These are phyloP conservation scores for Oscheius onirici DNA, from an alignment of 2,888 invertebrate genomes.

Conservation along the genomic window DNA sequence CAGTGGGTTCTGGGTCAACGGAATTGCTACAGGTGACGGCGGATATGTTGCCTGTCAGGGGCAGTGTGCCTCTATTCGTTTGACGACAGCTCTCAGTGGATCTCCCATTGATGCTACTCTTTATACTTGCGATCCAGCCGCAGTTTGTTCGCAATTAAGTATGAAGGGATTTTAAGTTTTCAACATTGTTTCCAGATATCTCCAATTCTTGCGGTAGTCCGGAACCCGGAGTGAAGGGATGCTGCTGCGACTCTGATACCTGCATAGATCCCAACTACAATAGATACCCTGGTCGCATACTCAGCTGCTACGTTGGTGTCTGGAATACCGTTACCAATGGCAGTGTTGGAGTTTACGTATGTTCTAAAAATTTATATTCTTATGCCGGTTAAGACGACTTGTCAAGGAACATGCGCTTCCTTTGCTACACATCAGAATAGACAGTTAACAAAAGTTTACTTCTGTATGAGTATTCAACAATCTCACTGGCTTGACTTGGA, in stretches of 20 bases:
- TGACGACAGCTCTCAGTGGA: constrained; percentile 39
- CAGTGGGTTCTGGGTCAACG: constrained; percentile 50
- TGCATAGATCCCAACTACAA: constrained; percentile 50
- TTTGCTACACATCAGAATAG: too few species aligned
- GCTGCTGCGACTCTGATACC: constrained; percentile 50
- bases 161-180: too few species aligned
- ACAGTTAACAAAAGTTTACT: too few species aligned
- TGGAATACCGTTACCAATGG: constrained; percentile 44
- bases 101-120: constrained; percentile 33
- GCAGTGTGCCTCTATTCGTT: constrained; percentile 43
- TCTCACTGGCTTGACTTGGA: constrained; percentile 27
- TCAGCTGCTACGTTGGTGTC: constrained; percentile 47
- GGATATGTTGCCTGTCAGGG: constrained; percentile 42
- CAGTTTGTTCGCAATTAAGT: constrained; percentile 40
- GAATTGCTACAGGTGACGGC: constrained; percentile 32
- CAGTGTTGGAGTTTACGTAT: constrained; percentile 36
- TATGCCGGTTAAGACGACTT: too few species aligned
- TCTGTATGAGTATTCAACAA: too few species aligned
- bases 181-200: neutral
- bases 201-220: constrained; percentile 38
- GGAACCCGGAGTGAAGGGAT: constrained; percentile 49
- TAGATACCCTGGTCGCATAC: constrained; percentile 40
- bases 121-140: constrained; percentile 51
- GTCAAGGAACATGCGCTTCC: too few species aligned
- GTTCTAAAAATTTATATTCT: too few species aligned